Evolutionary conservation across 2,797 vertebrate species (phyloP), one percentile per base, ranked within the genome.

Genomic region (Acridotheres tristis): DNA sequence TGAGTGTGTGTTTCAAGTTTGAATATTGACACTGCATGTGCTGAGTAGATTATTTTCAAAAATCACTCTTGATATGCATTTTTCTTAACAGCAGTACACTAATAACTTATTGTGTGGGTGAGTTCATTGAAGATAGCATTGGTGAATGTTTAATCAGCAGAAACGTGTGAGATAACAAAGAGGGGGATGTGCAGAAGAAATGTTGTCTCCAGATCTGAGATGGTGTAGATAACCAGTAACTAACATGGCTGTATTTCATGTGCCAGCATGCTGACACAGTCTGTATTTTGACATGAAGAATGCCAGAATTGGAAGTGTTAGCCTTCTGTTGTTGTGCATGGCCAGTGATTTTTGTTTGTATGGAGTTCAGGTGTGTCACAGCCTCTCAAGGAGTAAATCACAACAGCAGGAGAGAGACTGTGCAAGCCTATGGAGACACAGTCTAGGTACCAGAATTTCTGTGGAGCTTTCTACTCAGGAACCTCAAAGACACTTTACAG

Each of bases 11-110:
- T 58, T 82, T 67, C 4, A 18, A 53, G 57, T 73, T 72, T 72
- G 57, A 71, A 21, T 51, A 53, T 21, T 86, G 88, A 45, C 51
- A 27, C 45, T 88, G 76, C 80, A 69, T 74, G 90, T 82, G 74
- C 84, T 66, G 73, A 86, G 43, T 23, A 57, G 45, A n/a, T 74
- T 21, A 14, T 66, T 75, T 54, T 61, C 40, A 45, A 40, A 78
- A 80, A 25, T 54, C 38, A 40, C 15, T n/a, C 15, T 55, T 81
- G 25, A 9, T 65, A 6, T 9, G 20, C 68, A 34, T 85, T 82
- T 13, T 57, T 8, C 3, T 57, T 54, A 63, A 47, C 59, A 76
- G 53, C 69, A 84, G 25, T 47, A 9, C n/a, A 48, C 63, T 58
- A 65, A 10, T 57, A 82, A 79, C 15, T 72, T 50, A 40, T 0